Conservation (phyloP, 1,140 invertebrate genomes). For the Rhynchophorus ferrugineus region DNA sequence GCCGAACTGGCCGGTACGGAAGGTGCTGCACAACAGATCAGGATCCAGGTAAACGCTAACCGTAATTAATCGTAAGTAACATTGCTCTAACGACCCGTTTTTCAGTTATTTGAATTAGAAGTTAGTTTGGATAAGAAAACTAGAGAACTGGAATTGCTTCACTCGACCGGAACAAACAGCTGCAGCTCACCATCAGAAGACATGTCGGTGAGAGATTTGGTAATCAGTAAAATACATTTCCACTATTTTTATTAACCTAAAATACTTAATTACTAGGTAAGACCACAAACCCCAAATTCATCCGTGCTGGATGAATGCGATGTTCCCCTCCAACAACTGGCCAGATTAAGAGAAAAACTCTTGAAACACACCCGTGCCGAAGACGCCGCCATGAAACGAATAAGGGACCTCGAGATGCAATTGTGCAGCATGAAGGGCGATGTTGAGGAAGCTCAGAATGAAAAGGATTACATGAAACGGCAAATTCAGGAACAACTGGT, state of each 20-base stretch:
- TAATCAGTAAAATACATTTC: constrained; percentile 30
- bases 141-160: constrained; percentile 59
- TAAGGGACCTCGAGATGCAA: constrained; percentile 69
- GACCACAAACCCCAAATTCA: constrained; percentile 28
- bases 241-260: neutral
- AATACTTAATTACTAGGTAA: constrained; percentile 23
- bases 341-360: constrained; percentile 58
- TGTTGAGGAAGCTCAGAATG: constrained; percentile 67
- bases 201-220: constrained; percentile 62
- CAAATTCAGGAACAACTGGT: constrained; percentile 71
- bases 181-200: constrained; percentile 70
- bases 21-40: constrained; percentile 48
- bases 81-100: constrained; percentile 8
- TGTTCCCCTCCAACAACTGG: constrained; percentile 37
- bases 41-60: constrained; percentile 34
- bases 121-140: constrained; percentile 56
- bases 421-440: constrained; percentile 49
- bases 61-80: neutral
- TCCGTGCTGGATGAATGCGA: constrained; percentile 35
- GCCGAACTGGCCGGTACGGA: constrained; percentile 49
- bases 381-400: constrained; percentile 63
- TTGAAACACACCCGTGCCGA: constrained; percentile 59
- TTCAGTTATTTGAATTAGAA: constrained; percentile 52
- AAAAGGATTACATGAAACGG: constrained; percentile 70
- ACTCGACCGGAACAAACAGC: constrained; percentile 51